phyloP scores from a whole-genome alignment of 35 echinoderm and acorn worm genomes.

The Lytechinus pictus region DNA sequence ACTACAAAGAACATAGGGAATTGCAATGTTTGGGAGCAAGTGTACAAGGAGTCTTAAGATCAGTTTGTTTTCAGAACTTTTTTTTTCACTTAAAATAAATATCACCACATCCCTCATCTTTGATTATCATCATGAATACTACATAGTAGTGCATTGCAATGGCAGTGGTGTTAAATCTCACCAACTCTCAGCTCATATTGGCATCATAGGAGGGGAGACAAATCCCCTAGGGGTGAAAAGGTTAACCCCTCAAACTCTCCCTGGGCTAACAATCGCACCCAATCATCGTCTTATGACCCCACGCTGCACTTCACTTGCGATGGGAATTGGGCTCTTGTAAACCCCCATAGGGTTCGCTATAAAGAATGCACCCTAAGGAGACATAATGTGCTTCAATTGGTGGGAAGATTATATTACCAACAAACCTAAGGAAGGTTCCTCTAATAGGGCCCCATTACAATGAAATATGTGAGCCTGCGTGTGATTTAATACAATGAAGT shows the following conservation, averaged over 20 bases:
- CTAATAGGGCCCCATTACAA: not conserved
- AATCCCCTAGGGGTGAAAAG: slow-evolving; percentile 16
- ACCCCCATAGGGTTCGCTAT: not conserved
- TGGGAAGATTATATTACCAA: not conserved
- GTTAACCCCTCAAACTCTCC: slow-evolving; percentile 24
- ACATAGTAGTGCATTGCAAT: not conserved
- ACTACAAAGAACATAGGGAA: too few relatives aligned
- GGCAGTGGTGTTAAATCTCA: not conserved
- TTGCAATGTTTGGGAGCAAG: too few relatives aligned
- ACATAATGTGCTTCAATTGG: not conserved
- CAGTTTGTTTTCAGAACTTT: too few relatives aligned
- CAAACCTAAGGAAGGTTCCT: not conserved
- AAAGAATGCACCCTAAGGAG: not conserved
- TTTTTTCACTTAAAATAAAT: too few relatives aligned
- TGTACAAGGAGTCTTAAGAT: too few relatives aligned
- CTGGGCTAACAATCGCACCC: slow-evolving; percentile 15
- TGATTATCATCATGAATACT: not conserved
- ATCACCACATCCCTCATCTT: not conserved
- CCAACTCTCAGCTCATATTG: not conserved
- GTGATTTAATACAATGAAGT: not conserved
- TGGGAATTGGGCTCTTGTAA: slow-evolving; percentile 12
- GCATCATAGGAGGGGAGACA: not conserved
- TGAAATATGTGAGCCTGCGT: not conserved
- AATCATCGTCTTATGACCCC: not conserved
- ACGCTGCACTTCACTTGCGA: not conserved